phyloP scores from a whole-genome alignment of 2,888 invertebrate genomes.

The Piscicola geometra region DNA sequence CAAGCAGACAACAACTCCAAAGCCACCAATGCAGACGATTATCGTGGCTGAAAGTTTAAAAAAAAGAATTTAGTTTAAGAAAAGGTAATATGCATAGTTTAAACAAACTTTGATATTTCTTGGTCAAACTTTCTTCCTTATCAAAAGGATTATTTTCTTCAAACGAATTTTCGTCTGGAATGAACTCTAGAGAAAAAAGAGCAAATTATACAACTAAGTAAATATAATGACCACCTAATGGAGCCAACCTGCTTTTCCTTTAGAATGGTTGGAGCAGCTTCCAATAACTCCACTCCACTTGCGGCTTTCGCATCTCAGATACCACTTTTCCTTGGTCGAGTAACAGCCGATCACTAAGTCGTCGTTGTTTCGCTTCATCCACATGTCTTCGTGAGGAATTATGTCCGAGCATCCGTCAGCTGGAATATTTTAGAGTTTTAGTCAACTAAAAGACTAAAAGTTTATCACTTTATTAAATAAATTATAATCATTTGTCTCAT shows the following conservation, averaged over 20 bases:
- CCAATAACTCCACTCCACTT: constrained; percentile 39
- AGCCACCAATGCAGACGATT: constrained; percentile 16
- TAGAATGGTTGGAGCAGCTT: constrained; percentile 36
- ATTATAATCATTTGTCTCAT: too few species aligned
- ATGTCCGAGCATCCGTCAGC: constrained; percentile 41
- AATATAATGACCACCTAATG: too few species aligned
- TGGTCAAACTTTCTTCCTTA: neutral
- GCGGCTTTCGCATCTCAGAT: constrained; percentile 34
- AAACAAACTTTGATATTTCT: constrained; percentile 12
- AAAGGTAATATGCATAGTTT: neutral
- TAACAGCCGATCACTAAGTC: constrained; percentile 38
- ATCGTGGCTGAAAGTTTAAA: constrained; percentile 17
- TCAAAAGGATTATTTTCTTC: neutral
- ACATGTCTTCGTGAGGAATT: constrained; percentile 36
- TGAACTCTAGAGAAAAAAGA: too few species aligned
- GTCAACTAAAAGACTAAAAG: neutral
- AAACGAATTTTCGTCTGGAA: neutral
- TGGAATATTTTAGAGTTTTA: constrained; percentile 20
- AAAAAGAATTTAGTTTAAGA: neutral
- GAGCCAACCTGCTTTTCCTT: too few species aligned
- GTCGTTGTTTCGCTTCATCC: constrained; percentile 39
- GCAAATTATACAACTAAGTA: too few species aligned
- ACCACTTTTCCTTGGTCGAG: constrained; percentile 37
- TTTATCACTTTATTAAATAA: neutral
- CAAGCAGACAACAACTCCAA: constrained; percentile 26